A percentile compares a stretch with the other conserved stretches of the same genome.
These are phyloP conservation scores for Brachionus plicatilis DNA, from an alignment of 1,140 invertebrate species.

Conservation along the genomic window DNA sequence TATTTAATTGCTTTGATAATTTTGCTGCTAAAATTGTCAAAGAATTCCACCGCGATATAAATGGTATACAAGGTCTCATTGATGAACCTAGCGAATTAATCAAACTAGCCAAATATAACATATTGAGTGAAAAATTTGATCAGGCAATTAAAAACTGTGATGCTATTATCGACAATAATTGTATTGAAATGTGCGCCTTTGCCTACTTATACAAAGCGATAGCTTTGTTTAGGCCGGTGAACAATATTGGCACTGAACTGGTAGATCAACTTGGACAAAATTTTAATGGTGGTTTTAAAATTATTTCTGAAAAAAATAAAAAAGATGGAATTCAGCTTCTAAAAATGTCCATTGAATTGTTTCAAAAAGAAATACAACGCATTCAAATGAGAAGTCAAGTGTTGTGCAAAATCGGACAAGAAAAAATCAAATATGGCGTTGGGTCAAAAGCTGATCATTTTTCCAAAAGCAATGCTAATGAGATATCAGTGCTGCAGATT, in stretches of 20 bases:
- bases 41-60: neutral
- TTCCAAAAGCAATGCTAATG: neutral
- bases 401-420: neutral
- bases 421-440: neutral
- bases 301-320: neutral
- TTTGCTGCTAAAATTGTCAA: neutral
- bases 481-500: neutral
- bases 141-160: neutral
- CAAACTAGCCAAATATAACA: neutral
- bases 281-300: neutral
- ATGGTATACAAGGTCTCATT: neutral
- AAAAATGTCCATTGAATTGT: neutral
- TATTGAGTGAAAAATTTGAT: neutral
- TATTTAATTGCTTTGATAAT: neutral
- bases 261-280: neutral
- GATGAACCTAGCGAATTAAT: conserved; percentile 11
- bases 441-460: neutral
- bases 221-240: neutral
- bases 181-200: neutral
- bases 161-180: neutral
- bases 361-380: neutral
- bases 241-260: neutral
- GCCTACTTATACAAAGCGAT: neutral
- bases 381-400: neutral
- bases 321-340: neutral